Conservation (phyloP, 2,797 vertebrate genomes). For the Loris lydekkerianus region DNA sequence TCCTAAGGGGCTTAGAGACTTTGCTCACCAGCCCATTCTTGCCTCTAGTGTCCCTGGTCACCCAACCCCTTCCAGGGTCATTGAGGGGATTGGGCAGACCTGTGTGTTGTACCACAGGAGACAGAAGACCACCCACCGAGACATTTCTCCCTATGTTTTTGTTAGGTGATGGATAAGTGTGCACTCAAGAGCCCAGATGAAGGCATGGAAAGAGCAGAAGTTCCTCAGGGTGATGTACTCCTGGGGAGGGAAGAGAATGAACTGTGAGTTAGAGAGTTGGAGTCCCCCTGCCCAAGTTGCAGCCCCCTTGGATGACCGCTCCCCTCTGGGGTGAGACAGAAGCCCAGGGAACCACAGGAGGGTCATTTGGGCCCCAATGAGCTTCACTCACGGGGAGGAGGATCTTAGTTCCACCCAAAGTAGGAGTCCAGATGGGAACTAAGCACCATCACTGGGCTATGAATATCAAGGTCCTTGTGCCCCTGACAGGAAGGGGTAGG, state of each 20-base stretch:
- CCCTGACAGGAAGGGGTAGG: no score
- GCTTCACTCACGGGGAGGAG: background rate
- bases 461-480: no score
- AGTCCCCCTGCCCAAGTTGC: background rate
- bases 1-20: background rate
- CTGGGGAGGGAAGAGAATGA: conserved; percentile 76
- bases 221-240: conserved; percentile 94
- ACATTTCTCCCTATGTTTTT: conserved; percentile 88
- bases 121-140: conserved; percentile 83
- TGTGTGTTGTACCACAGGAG: accelerated
- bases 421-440: no score
- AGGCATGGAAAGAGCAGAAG: conserved; percentile 91
- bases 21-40: conserved; percentile 4
- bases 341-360: background rate
- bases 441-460: no score
- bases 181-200: conserved; percentile 93
- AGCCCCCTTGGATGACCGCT: background rate
- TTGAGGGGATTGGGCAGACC: background rate
- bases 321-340: background rate
- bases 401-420: background rate
- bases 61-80: no score
- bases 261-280: accelerated
- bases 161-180: conserved; percentile 90
- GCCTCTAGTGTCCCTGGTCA: background rate
- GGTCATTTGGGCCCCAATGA: background rate